Evolutionary conservation across 2,797 vertebrate species (phyloP).

Genomic region (Poeciliopsis presidionis): DNA sequence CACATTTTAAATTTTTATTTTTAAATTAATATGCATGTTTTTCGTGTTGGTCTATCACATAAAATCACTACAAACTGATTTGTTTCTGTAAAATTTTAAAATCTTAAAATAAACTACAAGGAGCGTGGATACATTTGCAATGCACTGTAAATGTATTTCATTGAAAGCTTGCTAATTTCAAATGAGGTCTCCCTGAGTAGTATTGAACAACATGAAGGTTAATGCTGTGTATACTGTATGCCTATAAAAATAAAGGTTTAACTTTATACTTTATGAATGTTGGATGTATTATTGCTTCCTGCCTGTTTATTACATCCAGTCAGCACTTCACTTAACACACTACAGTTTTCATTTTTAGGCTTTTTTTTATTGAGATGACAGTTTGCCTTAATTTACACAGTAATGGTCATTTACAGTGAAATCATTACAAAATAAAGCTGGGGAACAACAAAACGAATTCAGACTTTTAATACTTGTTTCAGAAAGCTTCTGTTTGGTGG

Average conservation of each 20-base stretch:
- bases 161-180: conserved; percentile 50
- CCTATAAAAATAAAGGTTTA: conserved; percentile 82
- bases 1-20: background rate
- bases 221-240: conserved; percentile 79
- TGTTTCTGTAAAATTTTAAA: background rate
- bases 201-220: conserved; percentile 72
- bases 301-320: too few relatives aligned
- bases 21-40: background rate
- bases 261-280: conserved; percentile 77
- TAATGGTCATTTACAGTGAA: conserved; percentile 83
- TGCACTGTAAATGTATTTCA: conserved; percentile 7
- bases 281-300: conserved; percentile 1
- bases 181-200: conserved; percentile 70
- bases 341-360: conserved; percentile 67
- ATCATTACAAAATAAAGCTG: conserved; percentile 66
- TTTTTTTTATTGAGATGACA: conserved; percentile 85
- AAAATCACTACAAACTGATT: background rate
- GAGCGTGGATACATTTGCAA: background rate
- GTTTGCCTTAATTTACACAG: conserved; percentile 76
- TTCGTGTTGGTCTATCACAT: background rate
- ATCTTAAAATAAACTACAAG: background rate
- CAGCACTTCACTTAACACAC: background rate
- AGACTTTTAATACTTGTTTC: conserved; percentile 47
- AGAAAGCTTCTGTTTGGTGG: conserved; percentile 40
- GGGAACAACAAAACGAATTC: conserved; percentile 42